Evolutionary conservation across 2,797 vertebrate species (phyloP), one percentile per base, ranked within the genome.

Genomic region (Emydoidea blandingii): DNA sequence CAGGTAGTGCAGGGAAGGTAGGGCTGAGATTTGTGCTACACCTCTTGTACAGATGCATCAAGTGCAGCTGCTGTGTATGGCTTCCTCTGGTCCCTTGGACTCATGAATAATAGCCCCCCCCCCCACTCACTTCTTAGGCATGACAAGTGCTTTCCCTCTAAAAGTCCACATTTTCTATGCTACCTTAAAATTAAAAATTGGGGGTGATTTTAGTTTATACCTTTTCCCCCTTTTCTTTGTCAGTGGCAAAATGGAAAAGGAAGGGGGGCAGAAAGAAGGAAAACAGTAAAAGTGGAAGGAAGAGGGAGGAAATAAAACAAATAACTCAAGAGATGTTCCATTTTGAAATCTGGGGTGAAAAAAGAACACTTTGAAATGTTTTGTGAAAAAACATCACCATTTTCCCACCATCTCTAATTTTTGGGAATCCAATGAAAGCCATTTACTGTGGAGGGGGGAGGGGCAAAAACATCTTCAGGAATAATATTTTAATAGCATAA

Each of bases 321-420:
- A 59, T 31, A 59, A 59, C 27, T 59, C 12, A 37, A 37, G 16
- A 37, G 34, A n/a, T 68, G 62, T 34, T 68, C 62, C 34, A 21
- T 68, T 68, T 68, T 68, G 16, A 68, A 21, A 68, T 16, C 16
- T 16, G 31, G 34, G 34, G 18, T 4, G 62, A 10, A 25, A 54
- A 34, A 31, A 7, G 59, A 62, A 34, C 12, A 59, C 29, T 59
- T 59, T 59, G 57, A 41, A 96, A 96, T 96, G 96, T 96, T 94
- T 88, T 79, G 85, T 93, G 52, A 91, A 94, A 76, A 78, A 89
- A 90, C 81, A 83, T 93, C 84, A 90, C 93, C 74, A 94, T 94
- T 95, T 96, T 96, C 87, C 94, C 92, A 87, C 86, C 54, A 94
- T 65, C n/a, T 96, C 95, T 96, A 92, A 94, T 96, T 96, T 94